Evolutionary conservation across 2,888 invertebrate genomes (phyloP), one percentile per base, ranked within the genome.

Genomic region (Cerastis rubricosa): DNA sequence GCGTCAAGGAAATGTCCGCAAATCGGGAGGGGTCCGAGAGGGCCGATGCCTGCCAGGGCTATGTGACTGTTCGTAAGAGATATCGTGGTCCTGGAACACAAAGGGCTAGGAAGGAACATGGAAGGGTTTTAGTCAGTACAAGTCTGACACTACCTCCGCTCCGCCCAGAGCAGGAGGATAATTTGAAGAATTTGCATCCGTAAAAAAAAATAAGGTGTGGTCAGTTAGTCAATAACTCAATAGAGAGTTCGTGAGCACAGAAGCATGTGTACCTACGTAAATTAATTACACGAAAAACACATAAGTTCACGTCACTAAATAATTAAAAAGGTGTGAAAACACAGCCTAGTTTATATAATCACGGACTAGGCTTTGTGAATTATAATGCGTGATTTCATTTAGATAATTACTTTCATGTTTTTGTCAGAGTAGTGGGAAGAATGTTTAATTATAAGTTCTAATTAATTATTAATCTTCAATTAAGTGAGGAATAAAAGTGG

Each of bases 251-350:
- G 66, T 85, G 73, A 80, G 73, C 61, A 72, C 54, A 25, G 3
- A 22, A 9, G 17, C n/a, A 25, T n/a, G 54, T 3, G 5, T 14
- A 65, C 19, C 3, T 57, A n/a, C 2, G 59, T 59, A 45, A 69
- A 85, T 70, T 63, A 73, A 59, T 35, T 65, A 64, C 68, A 22
- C 35, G 14, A 49, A 71, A 35, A 35, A 71, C 68, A 66, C 59
- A 57, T 66, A 63, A n/a, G 45, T 59, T 69, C 22, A 64, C 43
- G 63, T 77, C 72, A 73, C n/a, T 45, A 59, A 63, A 76, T 87
- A 76, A 84, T 87, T 84, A 72, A 74, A 71, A 82, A 72, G 76
- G 88, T 80, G 80, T 73, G 71, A 68, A 67, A 67, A 76, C 74
- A 82, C 71, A 76, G 25, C 22, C 51, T 70, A 71, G 76, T 80